Evolutionary conservation across 2,888 invertebrate species (phyloP).

Genomic region (Capitulum mitella): DNA sequence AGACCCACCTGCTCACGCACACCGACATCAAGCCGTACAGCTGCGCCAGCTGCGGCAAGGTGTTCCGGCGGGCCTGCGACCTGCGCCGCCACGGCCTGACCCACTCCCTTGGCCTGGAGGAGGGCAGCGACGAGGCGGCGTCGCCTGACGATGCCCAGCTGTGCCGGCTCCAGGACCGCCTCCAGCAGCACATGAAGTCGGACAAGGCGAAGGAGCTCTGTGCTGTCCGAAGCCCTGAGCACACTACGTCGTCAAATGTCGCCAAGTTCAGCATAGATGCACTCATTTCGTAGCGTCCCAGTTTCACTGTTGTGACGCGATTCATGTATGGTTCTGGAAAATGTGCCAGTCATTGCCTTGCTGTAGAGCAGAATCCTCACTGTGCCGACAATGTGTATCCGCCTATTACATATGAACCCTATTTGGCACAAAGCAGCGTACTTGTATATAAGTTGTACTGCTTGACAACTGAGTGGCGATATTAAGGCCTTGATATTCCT

Average conservation of each 20-base stretch:
- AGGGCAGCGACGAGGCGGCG: not conserved
- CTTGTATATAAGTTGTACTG: too few relatives aligned
- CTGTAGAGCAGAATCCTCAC: too few relatives aligned
- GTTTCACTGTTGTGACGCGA: too few relatives aligned
- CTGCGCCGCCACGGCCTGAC: conserved; percentile 53
- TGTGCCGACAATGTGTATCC: too few relatives aligned
- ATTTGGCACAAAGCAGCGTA: too few relatives aligned
- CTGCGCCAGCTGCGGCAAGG: conserved; percentile 79
- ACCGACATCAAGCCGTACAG: conserved; percentile 88
- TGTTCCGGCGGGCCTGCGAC: conserved; percentile 86
- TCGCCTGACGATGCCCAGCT: not conserved
- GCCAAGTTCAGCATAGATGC: not conserved
- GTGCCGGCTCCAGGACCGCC: not conserved
- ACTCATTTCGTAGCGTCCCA: not conserved
- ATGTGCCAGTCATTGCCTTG: too few relatives aligned
- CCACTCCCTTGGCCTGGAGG: conserved; percentile 38
- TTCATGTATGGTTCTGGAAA: too few relatives aligned
- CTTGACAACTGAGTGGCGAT: too few relatives aligned
- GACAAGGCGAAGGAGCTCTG: not conserved
- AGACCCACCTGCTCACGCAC: too few relatives aligned
- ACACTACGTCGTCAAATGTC: not conserved
- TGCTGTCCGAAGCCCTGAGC: not conserved
- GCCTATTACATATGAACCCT: too few relatives aligned
- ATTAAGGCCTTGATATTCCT: too few relatives aligned
- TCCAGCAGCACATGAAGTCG: not conserved